Conservation (phyloP, 2,797 vertebrate species). For the Smutsia temminckii region DNA sequence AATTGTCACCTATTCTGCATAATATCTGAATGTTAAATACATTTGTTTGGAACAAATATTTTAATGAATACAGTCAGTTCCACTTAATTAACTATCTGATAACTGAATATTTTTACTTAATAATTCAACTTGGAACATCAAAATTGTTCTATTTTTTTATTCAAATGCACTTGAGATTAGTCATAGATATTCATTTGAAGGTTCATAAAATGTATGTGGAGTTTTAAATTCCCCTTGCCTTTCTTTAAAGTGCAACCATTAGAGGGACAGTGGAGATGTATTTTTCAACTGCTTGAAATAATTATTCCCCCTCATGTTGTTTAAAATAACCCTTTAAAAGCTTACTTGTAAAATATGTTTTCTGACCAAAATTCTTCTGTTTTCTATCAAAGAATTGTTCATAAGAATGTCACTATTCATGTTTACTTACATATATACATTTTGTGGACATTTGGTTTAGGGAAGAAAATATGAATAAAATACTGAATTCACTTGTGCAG, state of each 20-base stretch:
- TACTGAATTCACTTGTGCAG: constrained; percentile 28
- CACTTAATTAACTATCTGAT: constrained; percentile 93
- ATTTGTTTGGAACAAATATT: constrained; percentile 96
- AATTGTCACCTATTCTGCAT: constrained; percentile 99
- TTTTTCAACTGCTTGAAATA: constrained; percentile 76
- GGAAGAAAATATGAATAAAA: constrained; percentile 55
- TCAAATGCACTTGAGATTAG: constrained; percentile 85
- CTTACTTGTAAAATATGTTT: constrained; percentile 74
- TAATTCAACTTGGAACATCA: constrained; percentile 91
- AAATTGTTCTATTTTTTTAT: constrained; percentile 86
- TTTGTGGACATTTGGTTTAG: constrained; percentile 51
- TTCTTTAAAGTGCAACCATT: constrained; percentile 81
- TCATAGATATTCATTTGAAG: constrained; percentile 82
- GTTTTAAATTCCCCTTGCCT: constrained; percentile 80
- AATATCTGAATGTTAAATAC: constrained; percentile 99
- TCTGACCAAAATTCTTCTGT: constrained; percentile 52
- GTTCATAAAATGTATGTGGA: constrained; percentile 81
- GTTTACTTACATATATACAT: constrained; percentile 56
- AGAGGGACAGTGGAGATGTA: constrained; percentile 66
- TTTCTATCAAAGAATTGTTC: constrained; percentile 62
- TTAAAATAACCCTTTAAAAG: constrained; percentile 74
- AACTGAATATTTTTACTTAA: constrained; percentile 91
- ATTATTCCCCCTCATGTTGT: constrained; percentile 63
- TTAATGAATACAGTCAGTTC: constrained; percentile 92
- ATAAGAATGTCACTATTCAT: constrained; percentile 32